Evolutionary conservation across 1,140 invertebrate genomes (phyloP).

Genomic region (Hyphantria cunea): DNA sequence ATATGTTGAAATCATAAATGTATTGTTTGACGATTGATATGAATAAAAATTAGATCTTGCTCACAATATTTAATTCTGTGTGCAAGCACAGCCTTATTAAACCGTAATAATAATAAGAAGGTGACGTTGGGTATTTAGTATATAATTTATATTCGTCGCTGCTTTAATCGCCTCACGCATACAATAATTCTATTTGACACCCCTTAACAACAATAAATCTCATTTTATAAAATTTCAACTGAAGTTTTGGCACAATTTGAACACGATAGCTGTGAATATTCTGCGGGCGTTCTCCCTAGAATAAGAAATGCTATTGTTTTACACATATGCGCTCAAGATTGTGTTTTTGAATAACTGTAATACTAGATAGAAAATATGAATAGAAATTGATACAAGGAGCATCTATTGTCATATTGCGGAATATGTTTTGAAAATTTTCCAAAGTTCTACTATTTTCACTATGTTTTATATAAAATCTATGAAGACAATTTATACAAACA

Average conservation of each 20-base stretch:
- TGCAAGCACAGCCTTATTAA: no score
- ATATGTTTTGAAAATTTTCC: not conserved
- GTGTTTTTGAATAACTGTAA: conserved; percentile 9
- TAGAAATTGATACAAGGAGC: not conserved
- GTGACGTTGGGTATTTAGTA: no score
- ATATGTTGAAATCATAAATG: no score
- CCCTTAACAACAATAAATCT: conserved; percentile 33
- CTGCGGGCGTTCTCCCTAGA: not conserved
- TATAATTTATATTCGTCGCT: no score
- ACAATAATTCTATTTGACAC: conserved; percentile 11
- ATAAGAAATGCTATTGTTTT: conserved; percentile 16
- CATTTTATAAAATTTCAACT: conserved; percentile 39
- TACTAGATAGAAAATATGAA: conserved; percentile 9
- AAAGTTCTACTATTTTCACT: no score
- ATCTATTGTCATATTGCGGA: not conserved
- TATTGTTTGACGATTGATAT: no score
- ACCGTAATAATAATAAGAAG: no score
- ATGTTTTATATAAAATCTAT: no score
- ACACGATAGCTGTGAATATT: conserved; percentile 13
- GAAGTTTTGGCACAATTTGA: conserved; percentile 29
- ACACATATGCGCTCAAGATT: conserved; percentile 12
- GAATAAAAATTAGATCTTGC: no score
- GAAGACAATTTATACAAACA: no score
- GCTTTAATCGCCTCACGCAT: conserved; percentile 5
- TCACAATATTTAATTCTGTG: no score